Base-by-base conservation (phyloP, 92 coral and sea anemone species). In the Palythoa heliodiscus region DNA sequence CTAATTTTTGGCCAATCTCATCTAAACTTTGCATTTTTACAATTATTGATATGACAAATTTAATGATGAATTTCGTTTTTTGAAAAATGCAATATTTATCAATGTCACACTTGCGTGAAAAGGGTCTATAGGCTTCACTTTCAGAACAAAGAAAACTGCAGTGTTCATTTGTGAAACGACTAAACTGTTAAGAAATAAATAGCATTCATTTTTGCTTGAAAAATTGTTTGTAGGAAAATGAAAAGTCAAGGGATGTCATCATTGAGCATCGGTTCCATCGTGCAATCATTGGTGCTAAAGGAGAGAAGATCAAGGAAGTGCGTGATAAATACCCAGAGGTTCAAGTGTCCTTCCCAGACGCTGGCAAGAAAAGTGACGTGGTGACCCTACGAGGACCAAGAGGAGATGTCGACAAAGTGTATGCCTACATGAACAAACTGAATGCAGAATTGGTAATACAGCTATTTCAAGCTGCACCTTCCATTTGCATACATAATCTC, bases 221-320 rank as follows among this genome's bases (percentile, higher is more conserved):
- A 63, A 72, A 72, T 72, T 43, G 2, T 7, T 73, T 64, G 20
- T 8, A 83, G 99, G 99, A 92, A 91, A 96, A 96, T 80, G 99
- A 96, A 75, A 92, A 95, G 86, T 92, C 94, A 50, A 91, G 95
- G 68, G 99, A 96, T n/a, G 89, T 96, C 29, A 88, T 96, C 25
- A 96, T 96, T 87, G 95, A 94, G 52, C 95, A 91, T 82, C 90
- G 93, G 17, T 96, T 96, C 91, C 99, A 96, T 78, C 98, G 99
- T 40, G 91, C 98, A 6, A 93, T 96, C 87, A 96, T 96, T 64
- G 99, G 99, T 11, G 20, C 95, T 15, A 96, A 96, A 74, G 99
- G 99, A 20, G 99, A 94, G 76, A 92, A 92, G 80, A 94, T 96
- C 93, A 93, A 90, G 55, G 99, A 96, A 76, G 71, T 96, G 58